Evolutionary conservation across 1,140 invertebrate species (phyloP).

Genomic region (Leptoteleia sp.): DNA sequence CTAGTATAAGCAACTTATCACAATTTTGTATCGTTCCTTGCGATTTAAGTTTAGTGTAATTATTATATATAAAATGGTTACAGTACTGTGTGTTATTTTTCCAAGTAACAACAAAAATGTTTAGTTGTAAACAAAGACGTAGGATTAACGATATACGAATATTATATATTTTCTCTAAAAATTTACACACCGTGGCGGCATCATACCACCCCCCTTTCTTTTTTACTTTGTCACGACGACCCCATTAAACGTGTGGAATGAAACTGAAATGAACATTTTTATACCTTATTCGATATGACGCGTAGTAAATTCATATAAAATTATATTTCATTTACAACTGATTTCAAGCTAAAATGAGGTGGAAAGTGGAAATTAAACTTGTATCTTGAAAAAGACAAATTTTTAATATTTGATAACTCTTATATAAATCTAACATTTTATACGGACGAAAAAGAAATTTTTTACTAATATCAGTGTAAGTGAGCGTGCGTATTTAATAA

Average conservation of each 20-base stretch:
- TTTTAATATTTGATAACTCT: background rate
- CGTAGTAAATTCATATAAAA: too few relatives aligned
- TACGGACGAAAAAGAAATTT: constrained; percentile 21
- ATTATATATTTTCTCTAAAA: constrained; percentile 17
- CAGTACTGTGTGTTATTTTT: constrained; percentile 3
- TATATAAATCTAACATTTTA: constrained; percentile 12
- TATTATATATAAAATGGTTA: constrained; percentile 11
- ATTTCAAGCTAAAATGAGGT: too few relatives aligned
- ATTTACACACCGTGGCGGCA: constrained; percentile 15
- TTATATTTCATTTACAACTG: too few relatives aligned
- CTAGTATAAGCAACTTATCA: constrained; percentile 1
- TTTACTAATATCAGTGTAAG: constrained; percentile 27
- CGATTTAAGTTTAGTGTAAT: constrained; percentile 7
- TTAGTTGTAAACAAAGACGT: constrained; percentile 9
- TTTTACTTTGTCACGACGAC: background rate
- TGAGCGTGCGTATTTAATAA: constrained; percentile 20
- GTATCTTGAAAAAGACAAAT: too few relatives aligned
- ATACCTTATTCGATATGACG: constrained; percentile 1
- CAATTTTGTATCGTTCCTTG: constrained; percentile 9
- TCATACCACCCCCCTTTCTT: background rate
- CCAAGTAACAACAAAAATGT: background rate
- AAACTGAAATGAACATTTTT: constrained; percentile 4
- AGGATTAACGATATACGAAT: constrained; percentile 12
- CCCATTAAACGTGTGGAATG: background rate
- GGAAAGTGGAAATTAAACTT: too few relatives aligned